Evolutionary conservation across 2,113 vertebrate species (phyloP).

Genomic region (Struthidea cinerea): DNA sequence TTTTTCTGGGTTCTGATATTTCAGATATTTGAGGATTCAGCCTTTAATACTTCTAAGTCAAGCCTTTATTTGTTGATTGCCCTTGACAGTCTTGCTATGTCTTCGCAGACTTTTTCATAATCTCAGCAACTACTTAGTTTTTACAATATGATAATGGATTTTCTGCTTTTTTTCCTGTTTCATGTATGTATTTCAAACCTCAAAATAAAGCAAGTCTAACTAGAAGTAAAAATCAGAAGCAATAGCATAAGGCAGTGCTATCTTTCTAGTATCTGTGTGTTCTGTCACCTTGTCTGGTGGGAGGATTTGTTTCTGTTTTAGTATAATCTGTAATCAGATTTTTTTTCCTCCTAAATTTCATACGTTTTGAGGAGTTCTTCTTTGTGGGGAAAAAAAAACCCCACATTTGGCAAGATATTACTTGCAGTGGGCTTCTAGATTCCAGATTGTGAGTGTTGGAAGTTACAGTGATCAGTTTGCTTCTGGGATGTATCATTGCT

Average conservation of each 20-base stretch:
- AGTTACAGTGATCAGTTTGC: background rate
- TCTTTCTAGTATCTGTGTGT: background rate
- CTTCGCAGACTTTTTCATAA: background rate
- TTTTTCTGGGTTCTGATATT: background rate
- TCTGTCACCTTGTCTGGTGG: background rate
- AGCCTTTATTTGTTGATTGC: background rate
- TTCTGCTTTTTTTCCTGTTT: background rate
- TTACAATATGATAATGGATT: background rate
- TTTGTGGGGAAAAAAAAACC: rapidly evolving
- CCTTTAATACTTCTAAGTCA: background rate
- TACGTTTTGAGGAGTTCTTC: background rate
- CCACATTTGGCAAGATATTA: background rate
- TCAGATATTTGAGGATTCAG: background rate
- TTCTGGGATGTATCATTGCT: background rate
- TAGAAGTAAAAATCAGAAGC: background rate
- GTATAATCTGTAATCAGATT: background rate
- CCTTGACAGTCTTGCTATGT: background rate
- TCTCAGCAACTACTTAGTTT: background rate
- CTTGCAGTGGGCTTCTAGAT: background rate
- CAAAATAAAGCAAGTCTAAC: background rate
- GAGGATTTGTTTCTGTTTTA: background rate
- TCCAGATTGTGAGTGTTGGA: background rate
- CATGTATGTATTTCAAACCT: background rate
- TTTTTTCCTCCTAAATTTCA: background rate
- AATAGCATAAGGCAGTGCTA: background rate